phyloP scores from a whole-genome alignment of 1,140 invertebrate species.

The Drosophila prosaltans region DNA sequence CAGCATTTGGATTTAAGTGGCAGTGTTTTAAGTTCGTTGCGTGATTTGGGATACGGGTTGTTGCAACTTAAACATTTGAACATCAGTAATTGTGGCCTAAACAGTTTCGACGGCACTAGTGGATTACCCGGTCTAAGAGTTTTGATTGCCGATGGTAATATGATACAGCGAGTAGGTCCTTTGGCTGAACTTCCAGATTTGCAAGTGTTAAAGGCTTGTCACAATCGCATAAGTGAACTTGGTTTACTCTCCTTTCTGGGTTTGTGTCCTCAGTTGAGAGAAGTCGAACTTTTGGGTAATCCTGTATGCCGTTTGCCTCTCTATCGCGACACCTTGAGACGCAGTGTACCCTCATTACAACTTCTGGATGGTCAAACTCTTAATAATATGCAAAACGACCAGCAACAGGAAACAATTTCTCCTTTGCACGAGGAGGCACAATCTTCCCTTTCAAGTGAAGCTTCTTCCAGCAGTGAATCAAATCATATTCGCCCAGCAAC shows the following conservation, averaged over 20 bases:
- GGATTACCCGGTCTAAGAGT: conserved; percentile 86
- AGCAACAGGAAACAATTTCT: background rate
- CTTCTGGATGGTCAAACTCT: conserved; percentile 81
- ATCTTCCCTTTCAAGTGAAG: conserved; percentile 64
- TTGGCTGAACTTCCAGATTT: conserved; percentile 82
- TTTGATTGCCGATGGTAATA: conserved; percentile 86
- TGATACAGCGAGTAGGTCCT: conserved; percentile 85
- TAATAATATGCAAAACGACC: conserved; percentile 1
- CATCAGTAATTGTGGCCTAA: conserved; percentile 87
- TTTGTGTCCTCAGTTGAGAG: conserved; percentile 81
- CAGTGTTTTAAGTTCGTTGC: conserved; percentile 86
- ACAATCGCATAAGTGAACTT: conserved; percentile 83
- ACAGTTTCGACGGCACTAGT: conserved; percentile 87
- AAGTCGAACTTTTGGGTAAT: conserved; percentile 83
- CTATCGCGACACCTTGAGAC: conserved; percentile 80
- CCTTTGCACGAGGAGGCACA: conserved; percentile 37
- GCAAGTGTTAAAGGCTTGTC: conserved; percentile 57
- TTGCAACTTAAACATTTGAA: conserved; percentile 85
- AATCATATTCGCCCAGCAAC: conserved; percentile 50
- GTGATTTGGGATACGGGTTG: conserved; percentile 88
- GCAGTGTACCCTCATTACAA: conserved; percentile 80
- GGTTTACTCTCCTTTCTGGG: conserved; percentile 82
- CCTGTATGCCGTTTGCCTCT: conserved; percentile 73
- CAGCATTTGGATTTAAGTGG: conserved; percentile 86
- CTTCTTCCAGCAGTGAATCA: conserved; percentile 37